phyloP scores from a whole-genome alignment of 2,113 vertebrate genomes.

The Ictalurus furcatus region DNA sequence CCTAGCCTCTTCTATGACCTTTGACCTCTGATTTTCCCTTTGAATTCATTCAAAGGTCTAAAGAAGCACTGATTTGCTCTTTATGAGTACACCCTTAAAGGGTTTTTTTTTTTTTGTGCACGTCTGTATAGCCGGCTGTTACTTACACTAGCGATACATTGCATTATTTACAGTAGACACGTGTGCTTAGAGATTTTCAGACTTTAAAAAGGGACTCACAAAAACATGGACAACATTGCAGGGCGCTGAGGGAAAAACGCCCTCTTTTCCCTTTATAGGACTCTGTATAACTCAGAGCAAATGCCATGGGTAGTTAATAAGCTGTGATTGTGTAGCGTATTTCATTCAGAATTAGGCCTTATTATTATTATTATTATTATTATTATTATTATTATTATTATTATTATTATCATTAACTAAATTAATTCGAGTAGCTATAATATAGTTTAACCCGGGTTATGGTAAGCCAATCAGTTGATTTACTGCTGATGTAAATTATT shows the following conservation, averaged over 20 bases:
- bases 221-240: neutral
- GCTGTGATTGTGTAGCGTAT: neutral
- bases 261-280: neutral
- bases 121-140: neutral
- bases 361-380: neutral
- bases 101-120: neutral
- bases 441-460: neutral
- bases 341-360: neutral
- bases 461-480: neutral
- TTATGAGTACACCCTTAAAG: neutral
- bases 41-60: conserved; percentile 1
- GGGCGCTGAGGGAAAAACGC: neutral
- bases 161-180: neutral
- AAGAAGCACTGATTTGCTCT: neutral
- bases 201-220: neutral
- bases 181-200: neutral
- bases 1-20: neutral
- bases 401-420: neutral
- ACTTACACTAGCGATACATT: neutral
- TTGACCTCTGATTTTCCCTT: conserved; percentile 1
- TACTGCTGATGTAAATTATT: neutral
- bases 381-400: too few relatives aligned
- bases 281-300: neutral
- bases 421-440: neutral
- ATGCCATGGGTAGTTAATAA: neutral